Base-by-base conservation (phyloP, 2,888 invertebrate genomes). In the Sarcophaga subvicina region DNA sequence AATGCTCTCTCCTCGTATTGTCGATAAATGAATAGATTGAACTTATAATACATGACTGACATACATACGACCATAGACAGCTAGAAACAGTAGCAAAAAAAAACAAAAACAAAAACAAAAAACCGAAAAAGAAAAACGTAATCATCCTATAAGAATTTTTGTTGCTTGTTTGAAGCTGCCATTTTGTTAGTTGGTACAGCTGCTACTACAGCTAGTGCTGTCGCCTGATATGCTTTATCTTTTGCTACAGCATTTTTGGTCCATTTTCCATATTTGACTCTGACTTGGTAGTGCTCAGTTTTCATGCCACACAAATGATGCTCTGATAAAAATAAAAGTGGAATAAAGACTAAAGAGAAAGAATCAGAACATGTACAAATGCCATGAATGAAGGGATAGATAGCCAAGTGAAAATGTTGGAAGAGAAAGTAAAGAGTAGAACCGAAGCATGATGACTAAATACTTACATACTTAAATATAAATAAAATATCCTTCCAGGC, bases 11-110 rank as follows among this genome's bases (percentile, higher is more conserved):
- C 54, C 60, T 54, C 54, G 54, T 54, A 54, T 54, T 54, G 54
- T 80, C 80, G 73, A 80, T 80, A 84, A 84, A 84, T 80, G 84
- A 84, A 84, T 84, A 80, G 84, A 76, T 84, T 80, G 80, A 80
- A 84, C 84, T 84, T 80, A 73, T 71, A 84, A 71, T 8, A 80
- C 75, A 75, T 75, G 71, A 66, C 64, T 72, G 83, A 80, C 80
- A 84, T 64, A 78, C 72, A 83, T 60, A 62, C 20, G 10, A 62
- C 14, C 62, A 62, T n/a, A 62, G n/a, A 22, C 10, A 62, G 62
- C 63, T 64, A n/a, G 17, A 60, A 49, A 12, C 54, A 54, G 14
- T 49, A 78, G 47, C 37, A 64, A 62, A 67, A 37, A 60, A 5
- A 49, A 71, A 77, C 27, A 71, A 60, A 82, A 37, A 37, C 0